phyloP scores from a whole-genome alignment of 2,113 vertebrate species.

The Cryptotis parvus region DNA sequence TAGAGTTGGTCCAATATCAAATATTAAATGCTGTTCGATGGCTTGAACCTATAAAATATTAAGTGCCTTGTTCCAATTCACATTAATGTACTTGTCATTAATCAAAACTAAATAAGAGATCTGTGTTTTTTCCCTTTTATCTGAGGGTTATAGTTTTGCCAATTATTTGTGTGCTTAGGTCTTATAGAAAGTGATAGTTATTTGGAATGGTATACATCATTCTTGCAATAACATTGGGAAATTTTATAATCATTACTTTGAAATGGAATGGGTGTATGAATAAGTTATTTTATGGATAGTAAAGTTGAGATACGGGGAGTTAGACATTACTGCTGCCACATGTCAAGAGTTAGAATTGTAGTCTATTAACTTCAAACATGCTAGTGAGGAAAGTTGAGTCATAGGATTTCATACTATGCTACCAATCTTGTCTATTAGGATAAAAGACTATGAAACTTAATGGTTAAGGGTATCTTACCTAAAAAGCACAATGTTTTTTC shows the following conservation, averaged over 20 bases:
- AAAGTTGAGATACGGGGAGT: background rate
- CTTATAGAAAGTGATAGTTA: conserved; percentile 9
- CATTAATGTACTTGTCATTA: conserved; percentile 49
- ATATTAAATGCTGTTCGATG: conserved; percentile 78
- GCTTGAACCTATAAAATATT: conserved; percentile 68
- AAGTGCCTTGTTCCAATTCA: conserved; percentile 25
- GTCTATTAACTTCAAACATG: conserved; percentile 5
- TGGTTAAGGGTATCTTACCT: too few relatives aligned
- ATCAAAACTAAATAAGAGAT: conserved; percentile 33
- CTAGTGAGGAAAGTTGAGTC: background rate
- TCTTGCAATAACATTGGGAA: background rate
- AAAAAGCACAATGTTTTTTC: background rate
- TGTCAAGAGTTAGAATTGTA: background rate
- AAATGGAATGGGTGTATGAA: background rate
- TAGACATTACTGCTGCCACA: conserved; percentile 5
- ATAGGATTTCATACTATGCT: background rate
- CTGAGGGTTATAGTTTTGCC: conserved; percentile 23
- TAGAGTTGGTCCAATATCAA: conserved; percentile 65
- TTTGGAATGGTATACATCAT: background rate
- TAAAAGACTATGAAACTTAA: background rate
- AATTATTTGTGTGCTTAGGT: conserved; percentile 54
- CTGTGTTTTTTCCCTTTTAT: background rate
- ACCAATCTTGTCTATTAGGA: background rate
- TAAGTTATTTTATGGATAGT: conserved; percentile 6
- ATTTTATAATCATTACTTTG: conserved; percentile 20